Evolutionary conservation across 2,888 invertebrate genomes (phyloP).

Genomic region (Dioctria rufipes): DNA sequence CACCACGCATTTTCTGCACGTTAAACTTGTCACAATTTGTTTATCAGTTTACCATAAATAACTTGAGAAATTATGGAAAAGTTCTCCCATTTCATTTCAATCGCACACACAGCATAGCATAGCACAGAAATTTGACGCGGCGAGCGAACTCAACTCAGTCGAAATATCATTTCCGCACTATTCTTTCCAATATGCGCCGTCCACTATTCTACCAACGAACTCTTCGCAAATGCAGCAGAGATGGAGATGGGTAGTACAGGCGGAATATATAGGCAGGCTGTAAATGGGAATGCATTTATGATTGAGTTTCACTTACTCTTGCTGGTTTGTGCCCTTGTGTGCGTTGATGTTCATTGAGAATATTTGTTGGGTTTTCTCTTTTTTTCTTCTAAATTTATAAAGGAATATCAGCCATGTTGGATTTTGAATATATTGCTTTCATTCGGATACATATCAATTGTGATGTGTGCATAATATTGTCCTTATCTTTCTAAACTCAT

Average conservation of each 20-base stretch:
- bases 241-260: constrained; percentile 11
- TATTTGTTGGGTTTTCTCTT: constrained; percentile 24
- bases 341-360: neutral
- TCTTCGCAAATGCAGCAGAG: neutral
- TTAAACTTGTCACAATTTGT: constrained; percentile 6
- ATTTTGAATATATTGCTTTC: constrained; percentile 32
- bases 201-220: neutral
- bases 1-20: constrained; percentile 8
- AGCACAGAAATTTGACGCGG: constrained; percentile 30
- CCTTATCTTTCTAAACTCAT: neutral
- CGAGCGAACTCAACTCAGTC: constrained; percentile 11
- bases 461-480: constrained; percentile 1
- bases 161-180: neutral
- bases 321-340: neutral
- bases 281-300: constrained; percentile 9
- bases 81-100: constrained; percentile 27
- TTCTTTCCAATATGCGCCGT: neutral
- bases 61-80: constrained; percentile 31
- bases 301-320: too few relatives aligned
- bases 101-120: neutral
- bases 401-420: constrained; percentile 48
- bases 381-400: constrained; percentile 32
- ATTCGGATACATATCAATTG: neutral
- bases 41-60: constrained; percentile 31
- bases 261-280: neutral